Base-by-base conservation (phyloP, 2,797 vertebrate genomes). In the Diglossa cyanea region DNA sequence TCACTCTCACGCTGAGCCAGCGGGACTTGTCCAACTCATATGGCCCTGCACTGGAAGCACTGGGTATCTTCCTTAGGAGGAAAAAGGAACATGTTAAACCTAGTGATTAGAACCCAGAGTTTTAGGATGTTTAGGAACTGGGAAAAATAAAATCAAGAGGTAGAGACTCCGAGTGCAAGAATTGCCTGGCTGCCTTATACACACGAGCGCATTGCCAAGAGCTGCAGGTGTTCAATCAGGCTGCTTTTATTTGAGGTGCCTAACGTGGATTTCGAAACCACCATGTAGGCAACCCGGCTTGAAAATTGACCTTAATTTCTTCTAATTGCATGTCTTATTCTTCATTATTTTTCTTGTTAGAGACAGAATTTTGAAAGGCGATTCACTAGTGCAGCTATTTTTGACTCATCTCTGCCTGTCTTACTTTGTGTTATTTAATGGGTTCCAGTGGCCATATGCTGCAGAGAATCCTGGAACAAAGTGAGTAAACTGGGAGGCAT, bases 391-490 rank as follows among this genome's bases (percentile, higher is more conserved):
- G 90, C 79, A 91, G 95, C 93, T 96, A 95, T 97, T 97, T 97
- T 96, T 96, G 96, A 97, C 94, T 97, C 92, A 95, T 89, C 89
- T 16, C 88, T 95, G 95, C 89, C 92, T 96, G 95, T 95, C 95
- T 97, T 95, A 83, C 85, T 96, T 93, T 26, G 17, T 91, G 87
- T 94, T 96, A 93, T 96, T 96, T 96, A 97, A 95, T 96, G 92
- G 94, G 88, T 95, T 97, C 95, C 95, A 97, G 95, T 95, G 94
- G 93, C 93, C 95, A 96, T 96, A 94, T 95, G 95, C 91, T 96
- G 91, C 63, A 2, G 91, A 94, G 94, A 97, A 96, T 96, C 95
- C 94, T 96, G 92, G 94, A 97, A 96, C 95, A 95, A 95, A 96
- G 95, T 97, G 94, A 96, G 85, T 97, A 96, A 96, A 96, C 95